Base-by-base conservation (phyloP, 2,888 invertebrate species). In the Psylliodes chrysocephalus region DNA sequence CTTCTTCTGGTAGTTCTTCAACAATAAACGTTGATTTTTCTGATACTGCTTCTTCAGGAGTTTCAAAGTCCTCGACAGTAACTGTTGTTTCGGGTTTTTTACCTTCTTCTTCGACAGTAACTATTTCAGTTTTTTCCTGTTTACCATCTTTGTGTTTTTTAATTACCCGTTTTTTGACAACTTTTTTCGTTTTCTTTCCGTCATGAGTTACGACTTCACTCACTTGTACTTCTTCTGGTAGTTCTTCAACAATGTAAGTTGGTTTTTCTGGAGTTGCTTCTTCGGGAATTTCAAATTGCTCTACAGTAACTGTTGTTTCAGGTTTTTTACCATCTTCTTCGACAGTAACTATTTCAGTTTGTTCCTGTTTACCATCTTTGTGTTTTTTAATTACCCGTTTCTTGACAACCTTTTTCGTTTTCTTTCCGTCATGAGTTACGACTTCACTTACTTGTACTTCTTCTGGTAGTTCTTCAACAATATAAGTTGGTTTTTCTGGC, bases 101-200 rank as follows among this genome's bases (percentile, higher is more conserved):
- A 17, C 82, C 82, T 57, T 84, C 83, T 72, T 82, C 79, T 72
- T 76, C 73, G 8, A 75, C 66, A 25, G 73, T 76, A 4, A 72
- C 64, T 30, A 74, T 71, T 64, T 75, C 63, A 40, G 76, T 68
- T 46, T 60, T 38, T 72, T 84, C 83, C 46, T 82, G 79, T 69
- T 77, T 81, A 44, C 76, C 71, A 60, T 79, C 82, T 67, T 72
- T 81, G 3, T 79, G 81, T 68, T 84, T 84, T 60, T 79, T 84
- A 44, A 83, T 81, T 0, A 80, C 70, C 35, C 83, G 78, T 46
- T 80, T 84, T 35, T 81, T 83, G 3, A 81, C 75, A 28, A 79
- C 40, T 75, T 56, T 83, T 79, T 76, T 83, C 77, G 71, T 83
- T 60, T 64, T 73, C 75, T 82, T 77, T 60, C 78, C 79, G 63